A percentile compares a stretch with the other conserved stretches of the same genome.
Evolutionary conservation across 1,140 invertebrate species (phyloP).

Genomic region (Geopemphigus sp.): DNA sequence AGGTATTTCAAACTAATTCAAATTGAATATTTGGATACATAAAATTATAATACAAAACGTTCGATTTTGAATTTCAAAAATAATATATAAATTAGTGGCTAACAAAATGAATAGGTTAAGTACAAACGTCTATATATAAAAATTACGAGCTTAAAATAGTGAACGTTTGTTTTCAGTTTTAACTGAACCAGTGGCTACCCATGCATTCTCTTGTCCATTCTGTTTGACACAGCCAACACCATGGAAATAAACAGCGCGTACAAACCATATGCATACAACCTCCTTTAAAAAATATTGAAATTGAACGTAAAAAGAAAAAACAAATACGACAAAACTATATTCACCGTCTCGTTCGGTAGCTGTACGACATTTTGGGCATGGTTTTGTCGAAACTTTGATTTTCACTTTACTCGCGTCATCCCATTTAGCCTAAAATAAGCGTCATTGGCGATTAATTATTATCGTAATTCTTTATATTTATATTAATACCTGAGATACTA

Average conservation of each 20-base stretch:
- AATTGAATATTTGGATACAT: too few relatives aligned
- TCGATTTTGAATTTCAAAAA: too few relatives aligned
- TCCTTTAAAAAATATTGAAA: slow-evolving; percentile 58
- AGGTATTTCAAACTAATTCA: too few relatives aligned
- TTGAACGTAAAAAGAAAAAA: background rate
- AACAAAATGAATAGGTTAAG: too few relatives aligned
- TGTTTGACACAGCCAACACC: slow-evolving; percentile 87
- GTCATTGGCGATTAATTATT: background rate
- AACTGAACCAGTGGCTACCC: slow-evolving; percentile 86
- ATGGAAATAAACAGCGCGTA: slow-evolving; percentile 74
- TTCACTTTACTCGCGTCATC: slow-evolving; percentile 71
- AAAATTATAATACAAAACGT: too few relatives aligned
- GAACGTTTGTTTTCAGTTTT: slow-evolving; percentile 52
- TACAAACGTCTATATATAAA: too few relatives aligned
- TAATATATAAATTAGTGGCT: too few relatives aligned
- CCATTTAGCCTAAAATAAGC: slow-evolving; percentile 66
- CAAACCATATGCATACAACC: slow-evolving; percentile 90
- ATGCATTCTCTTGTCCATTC: slow-evolving; percentile 83
- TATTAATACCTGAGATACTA: slow-evolving; percentile 58
- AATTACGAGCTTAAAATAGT: background rate
- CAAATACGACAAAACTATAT: background rate
- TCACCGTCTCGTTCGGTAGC: slow-evolving; percentile 80
- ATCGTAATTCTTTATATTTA: background rate
- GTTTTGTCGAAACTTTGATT: slow-evolving; percentile 79
- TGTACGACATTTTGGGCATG: slow-evolving; percentile 82